Evolutionary conservation across 2,797 vertebrate genomes (phyloP).

Genomic region (Anolis apletophallus): DNA sequence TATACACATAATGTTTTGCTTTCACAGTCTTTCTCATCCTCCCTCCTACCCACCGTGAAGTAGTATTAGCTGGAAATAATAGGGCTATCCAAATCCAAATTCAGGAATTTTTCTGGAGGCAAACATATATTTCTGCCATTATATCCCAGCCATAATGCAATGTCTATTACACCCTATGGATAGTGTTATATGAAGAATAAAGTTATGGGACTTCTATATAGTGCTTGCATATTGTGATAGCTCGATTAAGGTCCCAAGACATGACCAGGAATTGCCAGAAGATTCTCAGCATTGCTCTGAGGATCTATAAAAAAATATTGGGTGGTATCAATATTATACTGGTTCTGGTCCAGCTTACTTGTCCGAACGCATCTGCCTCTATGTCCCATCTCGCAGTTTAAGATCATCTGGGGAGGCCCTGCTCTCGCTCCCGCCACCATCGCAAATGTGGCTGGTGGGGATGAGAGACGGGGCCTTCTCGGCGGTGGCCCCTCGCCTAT

Average conservation of each 20-base stretch:
- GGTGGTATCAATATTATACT: too few relatives aligned
- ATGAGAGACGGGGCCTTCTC: too few relatives aligned
- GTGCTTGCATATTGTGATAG: background rate
- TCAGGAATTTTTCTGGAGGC: background rate
- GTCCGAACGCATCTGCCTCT: too few relatives aligned
- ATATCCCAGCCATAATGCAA: background rate
- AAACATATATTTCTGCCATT: background rate
- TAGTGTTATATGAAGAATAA: background rate
- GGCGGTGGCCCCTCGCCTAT: too few relatives aligned
- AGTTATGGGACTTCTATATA: background rate
- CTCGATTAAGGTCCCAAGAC: background rate
- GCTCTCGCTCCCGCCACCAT: too few relatives aligned
- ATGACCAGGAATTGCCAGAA: background rate
- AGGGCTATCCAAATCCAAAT: background rate
- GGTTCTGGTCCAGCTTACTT: too few relatives aligned
- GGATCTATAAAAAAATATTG: background rate
- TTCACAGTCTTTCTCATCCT: background rate
- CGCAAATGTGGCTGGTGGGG: too few relatives aligned
- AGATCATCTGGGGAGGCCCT: too few relatives aligned
- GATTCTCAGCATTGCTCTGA: background rate
- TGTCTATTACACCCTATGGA: background rate
- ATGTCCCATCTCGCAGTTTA: too few relatives aligned
- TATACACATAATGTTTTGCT: background rate
- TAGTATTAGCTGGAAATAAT: background rate
- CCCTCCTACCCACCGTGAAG: too few relatives aligned